Percentiles rank a stretch among this genome's conserved stretches.
phyloP scores from a whole-genome alignment of 2,113 vertebrate species.

The Origma solitaria region DNA sequence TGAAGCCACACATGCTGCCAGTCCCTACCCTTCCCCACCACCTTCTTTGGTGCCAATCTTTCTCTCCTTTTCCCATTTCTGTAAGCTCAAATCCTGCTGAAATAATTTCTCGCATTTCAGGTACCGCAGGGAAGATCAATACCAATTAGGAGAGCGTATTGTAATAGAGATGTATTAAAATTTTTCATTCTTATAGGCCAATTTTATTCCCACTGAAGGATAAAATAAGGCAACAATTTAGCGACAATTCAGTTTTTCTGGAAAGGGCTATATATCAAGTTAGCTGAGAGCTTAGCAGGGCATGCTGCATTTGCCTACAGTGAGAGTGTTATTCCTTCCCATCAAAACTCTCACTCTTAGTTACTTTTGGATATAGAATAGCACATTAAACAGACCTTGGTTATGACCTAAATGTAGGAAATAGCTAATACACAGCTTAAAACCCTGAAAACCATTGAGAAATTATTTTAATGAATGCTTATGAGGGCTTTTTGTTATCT shows the following conservation, averaged over 20 bases:
- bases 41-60: not conserved
- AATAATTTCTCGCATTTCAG: conserved; percentile 10
- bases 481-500: not conserved
- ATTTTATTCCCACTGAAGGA: conserved; percentile 36
- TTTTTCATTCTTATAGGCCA: conserved; percentile 20
- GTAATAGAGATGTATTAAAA: conserved; percentile 34
- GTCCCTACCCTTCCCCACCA: not conserved
- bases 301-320: not conserved
- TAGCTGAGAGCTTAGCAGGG: not conserved
- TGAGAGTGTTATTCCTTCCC: not conserved
- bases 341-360: not conserved
- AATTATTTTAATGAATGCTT: not conserved
- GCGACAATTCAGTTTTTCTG: not conserved
- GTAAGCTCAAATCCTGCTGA: not conserved
- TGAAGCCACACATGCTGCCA: not conserved
- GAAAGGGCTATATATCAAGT: conserved; percentile 6
- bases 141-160: not conserved
- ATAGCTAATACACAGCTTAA: not conserved
- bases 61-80: not conserved
- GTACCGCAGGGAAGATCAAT: conserved; percentile 43
- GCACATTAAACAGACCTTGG: not conserved
- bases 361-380: not conserved
- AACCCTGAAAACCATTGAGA: not conserved
- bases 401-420: not conserved
- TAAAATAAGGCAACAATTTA: conserved; percentile 49